Conservation (phyloP, 2,113 vertebrate species). For the Nycticryphes semicollaris region DNA sequence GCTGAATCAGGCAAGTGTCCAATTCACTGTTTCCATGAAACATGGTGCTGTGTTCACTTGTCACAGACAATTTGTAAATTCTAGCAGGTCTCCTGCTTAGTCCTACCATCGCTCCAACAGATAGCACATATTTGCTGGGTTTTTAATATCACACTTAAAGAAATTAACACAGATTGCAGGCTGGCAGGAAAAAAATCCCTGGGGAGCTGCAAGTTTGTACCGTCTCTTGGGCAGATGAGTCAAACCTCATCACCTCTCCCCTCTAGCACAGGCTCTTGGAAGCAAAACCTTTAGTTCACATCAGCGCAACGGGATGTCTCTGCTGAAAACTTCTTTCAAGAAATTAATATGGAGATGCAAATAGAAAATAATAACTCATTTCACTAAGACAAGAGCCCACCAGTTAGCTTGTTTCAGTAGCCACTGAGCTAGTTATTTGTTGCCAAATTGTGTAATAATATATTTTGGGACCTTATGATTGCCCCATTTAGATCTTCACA, state of each 20-base stretch:
- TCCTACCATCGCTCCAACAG: not conserved
- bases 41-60: conserved; percentile 27
- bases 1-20: conserved; percentile 26
- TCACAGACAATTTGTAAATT: conserved; percentile 43
- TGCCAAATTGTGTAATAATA: not conserved
- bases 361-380: not conserved
- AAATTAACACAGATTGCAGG: conserved; percentile 39
- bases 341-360: not conserved
- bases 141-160: not conserved
- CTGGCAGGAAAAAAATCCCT: not conserved
- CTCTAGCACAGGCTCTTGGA: not conserved
- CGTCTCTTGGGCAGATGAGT: not conserved
- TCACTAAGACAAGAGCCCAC: not conserved
- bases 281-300: not conserved
- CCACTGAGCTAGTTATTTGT: not conserved
- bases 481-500: not conserved
- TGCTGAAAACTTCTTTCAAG: not conserved
- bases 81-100: not conserved
- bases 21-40: not conserved
- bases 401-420: not conserved
- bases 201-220: not conserved
- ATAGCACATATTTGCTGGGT: not conserved
- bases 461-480: not conserved
- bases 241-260: not conserved
- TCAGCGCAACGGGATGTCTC: not conserved